Evolutionary conservation across 2,113 vertebrate species (phyloP), one percentile per base, ranked within the genome.

Genomic region (Prionailurus viverrinus): DNA sequence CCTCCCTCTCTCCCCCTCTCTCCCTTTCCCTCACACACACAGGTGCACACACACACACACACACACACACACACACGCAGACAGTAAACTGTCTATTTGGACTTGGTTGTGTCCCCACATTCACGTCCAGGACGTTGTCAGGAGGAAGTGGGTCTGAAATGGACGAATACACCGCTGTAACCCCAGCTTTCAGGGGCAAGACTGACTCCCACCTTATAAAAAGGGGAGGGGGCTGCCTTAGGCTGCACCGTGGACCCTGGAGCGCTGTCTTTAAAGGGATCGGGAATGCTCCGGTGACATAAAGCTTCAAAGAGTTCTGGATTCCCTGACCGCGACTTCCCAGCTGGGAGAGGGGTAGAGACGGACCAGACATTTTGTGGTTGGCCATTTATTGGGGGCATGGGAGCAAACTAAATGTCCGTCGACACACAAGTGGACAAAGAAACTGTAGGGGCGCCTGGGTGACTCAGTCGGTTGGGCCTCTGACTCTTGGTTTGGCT

Each of bases 261-360:
- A 23, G 33, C 3, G 2, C 27, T 13, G 5, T 66, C 48, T 31
- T 18, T 3, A 1, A 15, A 18, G 41, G 11, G 61, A 27, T 25
- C 7, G 14, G n/a, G 31, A 33, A 19, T 4, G 58, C 9, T 1
- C 41, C 18, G 7, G 21, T 33, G 15, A 48, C 7, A 2, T 0
- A 2, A 39, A 81, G 21, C 29, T 19, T 14, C 2, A 5, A 27
- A 15, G 19, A 33, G 5, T 4, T 45, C 68, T 31, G 5, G 1
- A 21, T 33, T 69, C 25, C 58, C 84, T 16, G 3, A 8, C 33
- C 36, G n/a, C 6, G 14, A 48, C 39, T 23, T 5, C 25, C 18
- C 12, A 29, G 23, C 73, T n/a, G 2, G 3, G 16, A 18, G 9
- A 69, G 1, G 7, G 2, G 36, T 31, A 39, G 16, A 74, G n/a